A percentile compares a stretch with the other conserved stretches of the same genome.
These are phyloP conservation scores for Stenchaetothrips biformis DNA, from an alignment of 2,888 invertebrate species.

Conservation along the genomic window DNA sequence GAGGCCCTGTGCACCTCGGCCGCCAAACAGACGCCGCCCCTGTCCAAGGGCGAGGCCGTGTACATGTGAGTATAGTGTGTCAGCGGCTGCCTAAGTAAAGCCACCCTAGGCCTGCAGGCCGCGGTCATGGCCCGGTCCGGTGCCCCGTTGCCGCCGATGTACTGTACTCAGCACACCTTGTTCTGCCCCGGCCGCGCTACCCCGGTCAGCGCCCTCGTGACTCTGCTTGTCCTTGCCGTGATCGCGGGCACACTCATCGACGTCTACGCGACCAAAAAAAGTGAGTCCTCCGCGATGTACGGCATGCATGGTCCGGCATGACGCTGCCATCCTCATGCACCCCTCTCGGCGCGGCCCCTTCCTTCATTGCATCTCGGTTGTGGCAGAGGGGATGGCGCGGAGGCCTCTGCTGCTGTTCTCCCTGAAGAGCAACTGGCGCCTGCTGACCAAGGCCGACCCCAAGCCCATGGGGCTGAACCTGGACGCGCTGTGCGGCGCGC, in stretches of 20 bases:
- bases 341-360: not conserved
- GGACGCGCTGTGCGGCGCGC: slow-evolving; percentile 56
- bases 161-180: too few relatives aligned
- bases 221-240: not conserved
- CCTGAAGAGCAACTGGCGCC: not conserved
- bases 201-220: too few relatives aligned
- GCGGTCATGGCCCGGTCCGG: not conserved
- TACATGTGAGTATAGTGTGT: slow-evolving; percentile 15
- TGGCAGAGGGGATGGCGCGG: not conserved
- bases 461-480: slow-evolving; percentile 45
- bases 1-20: slow-evolving; percentile 40
- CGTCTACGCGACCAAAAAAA: slow-evolving; percentile 10
- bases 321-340: not conserved
- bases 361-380: not conserved
- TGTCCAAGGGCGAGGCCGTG: slow-evolving; percentile 25
- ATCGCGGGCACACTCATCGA: slow-evolving; percentile 10
- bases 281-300: too few relatives aligned
- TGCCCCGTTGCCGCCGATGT: too few relatives aligned
- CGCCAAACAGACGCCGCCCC: not conserved
- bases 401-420: not conserved
- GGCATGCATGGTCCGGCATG: too few relatives aligned
- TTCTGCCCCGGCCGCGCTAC: too few relatives aligned
- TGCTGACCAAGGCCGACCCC: slow-evolving; percentile 21
- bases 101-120: not conserved
- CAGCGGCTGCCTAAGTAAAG: not conserved